These are phyloP conservation scores for Charina bottae DNA, from an alignment of 2,113 vertebrate genomes.

Conservation along the genomic window DNA sequence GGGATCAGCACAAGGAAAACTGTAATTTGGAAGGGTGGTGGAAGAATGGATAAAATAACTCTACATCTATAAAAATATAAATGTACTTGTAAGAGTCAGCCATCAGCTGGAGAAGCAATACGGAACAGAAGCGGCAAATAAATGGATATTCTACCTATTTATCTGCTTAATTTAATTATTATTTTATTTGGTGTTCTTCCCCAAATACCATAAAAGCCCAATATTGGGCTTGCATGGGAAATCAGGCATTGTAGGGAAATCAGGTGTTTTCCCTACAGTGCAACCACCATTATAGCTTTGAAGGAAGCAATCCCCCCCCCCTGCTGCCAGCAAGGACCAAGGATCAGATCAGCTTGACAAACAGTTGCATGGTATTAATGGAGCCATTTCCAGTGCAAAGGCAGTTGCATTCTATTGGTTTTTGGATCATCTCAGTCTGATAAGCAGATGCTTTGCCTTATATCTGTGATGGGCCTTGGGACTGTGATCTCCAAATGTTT, in stretches of 20 bases:
- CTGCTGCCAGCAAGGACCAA: constrained; percentile 11
- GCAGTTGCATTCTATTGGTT: neutral
- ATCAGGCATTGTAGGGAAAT: constrained; percentile 14
- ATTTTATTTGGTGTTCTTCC: constrained; percentile 15
- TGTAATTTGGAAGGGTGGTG: neutral
- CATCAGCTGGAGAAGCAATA: neutral
- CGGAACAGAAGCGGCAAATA: neutral
- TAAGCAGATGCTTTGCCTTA: neutral
- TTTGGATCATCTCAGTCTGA: neutral
- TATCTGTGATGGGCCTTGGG: neutral
- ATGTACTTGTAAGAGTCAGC: neutral
- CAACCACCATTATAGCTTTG: neutral
- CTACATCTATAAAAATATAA: neutral
- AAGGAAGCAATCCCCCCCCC: neutral
- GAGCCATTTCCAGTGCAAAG: neutral
- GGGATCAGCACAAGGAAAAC: neutral
- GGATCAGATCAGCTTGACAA: constrained; percentile 10
- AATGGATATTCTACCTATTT: neutral
- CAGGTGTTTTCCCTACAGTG: neutral
- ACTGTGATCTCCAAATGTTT: neutral
- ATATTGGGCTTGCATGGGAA: constrained; percentile 5
- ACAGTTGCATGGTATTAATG: neutral
- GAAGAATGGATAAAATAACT: neutral
- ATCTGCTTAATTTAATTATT: neutral
- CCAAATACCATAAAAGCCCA: neutral